A percentile compares a stretch with the other conserved stretches of the same genome.
Evolutionary conservation across 2,797 vertebrate species (phyloP).

Genomic region (Clarias pachynema): DNA sequence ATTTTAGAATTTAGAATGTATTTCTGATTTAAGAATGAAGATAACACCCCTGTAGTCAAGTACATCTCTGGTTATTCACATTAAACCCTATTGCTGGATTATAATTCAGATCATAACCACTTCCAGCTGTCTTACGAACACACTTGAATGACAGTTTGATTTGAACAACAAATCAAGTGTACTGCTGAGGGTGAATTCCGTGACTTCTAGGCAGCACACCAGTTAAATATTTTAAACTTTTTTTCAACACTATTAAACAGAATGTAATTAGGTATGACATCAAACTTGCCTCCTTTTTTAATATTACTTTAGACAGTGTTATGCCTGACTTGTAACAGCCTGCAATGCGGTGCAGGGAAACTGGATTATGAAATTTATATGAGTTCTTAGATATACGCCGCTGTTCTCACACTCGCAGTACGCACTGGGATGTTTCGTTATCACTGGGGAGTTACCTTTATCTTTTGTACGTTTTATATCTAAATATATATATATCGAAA

Average conservation of each 20-base stretch:
- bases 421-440: not conserved
- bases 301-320: not conserved
- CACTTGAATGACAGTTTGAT: not conserved
- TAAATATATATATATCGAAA: no score
- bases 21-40: not conserved
- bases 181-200: not conserved
- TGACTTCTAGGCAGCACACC: not conserved
- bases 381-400: not conserved
- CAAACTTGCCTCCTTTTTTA: not conserved
- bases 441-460: not conserved
- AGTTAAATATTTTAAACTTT: not conserved
- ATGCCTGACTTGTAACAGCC: not conserved
- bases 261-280: not conserved
- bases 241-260: not conserved
- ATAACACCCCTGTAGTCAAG: not conserved
- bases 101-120: not conserved
- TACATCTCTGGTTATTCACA: not conserved
- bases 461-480: no score
- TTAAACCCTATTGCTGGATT: not conserved
- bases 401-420: not conserved
- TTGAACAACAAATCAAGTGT: not conserved
- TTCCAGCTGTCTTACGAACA: not conserved
- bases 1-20: no score
- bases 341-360: slow-evolving; percentile 1
- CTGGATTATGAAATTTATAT: not conserved